Evolutionary conservation across 2,888 invertebrate species (phyloP).

Genomic region (Atrina japonica): DNA sequence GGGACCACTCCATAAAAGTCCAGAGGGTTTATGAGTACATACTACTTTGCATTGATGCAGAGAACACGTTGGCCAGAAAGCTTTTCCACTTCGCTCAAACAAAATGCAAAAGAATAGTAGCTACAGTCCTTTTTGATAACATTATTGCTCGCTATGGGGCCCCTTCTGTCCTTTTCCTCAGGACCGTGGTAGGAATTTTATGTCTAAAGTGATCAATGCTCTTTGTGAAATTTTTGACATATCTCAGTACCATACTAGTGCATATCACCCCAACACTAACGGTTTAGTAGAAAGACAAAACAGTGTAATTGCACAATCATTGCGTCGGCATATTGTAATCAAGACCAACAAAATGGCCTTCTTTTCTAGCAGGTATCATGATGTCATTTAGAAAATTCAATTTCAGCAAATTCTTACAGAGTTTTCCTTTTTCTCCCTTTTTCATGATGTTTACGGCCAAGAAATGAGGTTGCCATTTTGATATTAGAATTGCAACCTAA

Average conservation of each 20-base stretch:
- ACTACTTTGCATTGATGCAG: constrained; percentile 19
- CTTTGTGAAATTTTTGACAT: constrained; percentile 29
- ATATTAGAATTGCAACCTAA: constrained; percentile 37
- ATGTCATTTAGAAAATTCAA: constrained; percentile 24
- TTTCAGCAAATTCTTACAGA: constrained; percentile 4
- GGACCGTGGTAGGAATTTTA: no score
- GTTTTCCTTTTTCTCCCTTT: constrained; percentile 23
- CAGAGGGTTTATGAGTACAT: constrained; percentile 18
- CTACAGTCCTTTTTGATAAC: constrained; percentile 18
- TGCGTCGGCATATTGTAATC: constrained; percentile 25
- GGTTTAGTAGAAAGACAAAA: constrained; percentile 20
- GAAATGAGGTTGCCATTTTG: constrained; percentile 44
- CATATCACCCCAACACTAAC: constrained; percentile 28
- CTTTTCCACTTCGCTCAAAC: constrained; percentile 17
- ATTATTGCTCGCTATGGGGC: constrained; percentile 19
- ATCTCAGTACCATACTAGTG: background rate
- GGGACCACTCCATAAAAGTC: constrained; percentile 12
- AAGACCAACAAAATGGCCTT: constrained; percentile 26
- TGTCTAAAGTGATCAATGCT: constrained; percentile 16
- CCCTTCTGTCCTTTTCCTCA: constrained; percentile 9
- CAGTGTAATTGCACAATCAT: constrained; percentile 4
- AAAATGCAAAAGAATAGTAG: constrained; percentile 28
- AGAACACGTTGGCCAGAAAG: constrained; percentile 28
- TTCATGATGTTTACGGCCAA: constrained; percentile 21
- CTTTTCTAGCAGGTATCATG: constrained; percentile 15